Base-by-base conservation (phyloP, 2,888 invertebrate species). In the Xylophagus ater region DNA sequence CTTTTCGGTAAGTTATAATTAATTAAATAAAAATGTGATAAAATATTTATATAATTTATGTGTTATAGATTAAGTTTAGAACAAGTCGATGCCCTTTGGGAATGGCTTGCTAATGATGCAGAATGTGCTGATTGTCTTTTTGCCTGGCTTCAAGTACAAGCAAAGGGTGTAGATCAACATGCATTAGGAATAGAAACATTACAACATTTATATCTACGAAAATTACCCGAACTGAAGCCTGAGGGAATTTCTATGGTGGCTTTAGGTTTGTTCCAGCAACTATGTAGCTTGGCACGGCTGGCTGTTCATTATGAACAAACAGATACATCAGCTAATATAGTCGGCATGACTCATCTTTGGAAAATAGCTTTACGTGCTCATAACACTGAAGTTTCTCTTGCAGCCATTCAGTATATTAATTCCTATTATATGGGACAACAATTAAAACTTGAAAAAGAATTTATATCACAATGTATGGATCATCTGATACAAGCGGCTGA, bases 321-420 rank as follows among this genome's bases (percentile, higher is more conserved):
- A 15, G 59, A 59, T 15, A 56, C 66, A 47, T 34, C 47, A 4
- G 53, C 60, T 4, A 80, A 81, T 62, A 77, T 79, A 19, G 74
- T 86, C 10, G 90, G 89, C 10, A 92, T 93, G 85, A 86, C 88
- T 62, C 89, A 92, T 53, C 68, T 93, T 50, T 94, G 93, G 92
- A 86, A 86, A 62, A 90, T 94, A 44, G 93, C 93, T 0, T 68
- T 94, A 4, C 71, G 85, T 48, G 92, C 93, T 2, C 81, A 81
- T 49, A 90, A 85, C 58, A 90, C 90, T 65, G 92, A 93, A 57
- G 93, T 94, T 2, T 90, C 90, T 47, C 80, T 92, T 78, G 85
- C 90, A 3, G 92, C 93, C 2, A 93, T 93, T 51, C 89, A 92
- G 58, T 90, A 90, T 59, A 72, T 94, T 40, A 94, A 93, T 61